Conservation (phyloP, 2,113 vertebrate species). For the Buteo buteo region DNA sequence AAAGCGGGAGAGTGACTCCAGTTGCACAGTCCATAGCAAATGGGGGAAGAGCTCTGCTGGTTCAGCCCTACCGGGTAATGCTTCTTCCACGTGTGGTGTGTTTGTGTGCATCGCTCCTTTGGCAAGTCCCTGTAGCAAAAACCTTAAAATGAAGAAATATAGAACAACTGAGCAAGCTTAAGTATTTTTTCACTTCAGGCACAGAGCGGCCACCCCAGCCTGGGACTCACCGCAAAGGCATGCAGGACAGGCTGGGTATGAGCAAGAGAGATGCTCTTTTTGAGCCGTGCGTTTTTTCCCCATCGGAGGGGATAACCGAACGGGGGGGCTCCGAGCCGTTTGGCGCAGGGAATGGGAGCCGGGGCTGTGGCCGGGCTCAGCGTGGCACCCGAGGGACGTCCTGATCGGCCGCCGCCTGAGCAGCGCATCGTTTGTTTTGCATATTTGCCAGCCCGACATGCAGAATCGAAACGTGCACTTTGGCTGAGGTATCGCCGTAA, state of each 20-base stretch:
- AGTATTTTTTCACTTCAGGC: neutral
- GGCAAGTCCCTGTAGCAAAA: neutral
- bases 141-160: neutral
- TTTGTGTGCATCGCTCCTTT: neutral
- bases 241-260: neutral
- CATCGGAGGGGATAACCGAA: fast-evolving
- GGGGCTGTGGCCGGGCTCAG: neutral
- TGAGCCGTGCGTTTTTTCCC: fast-evolving
- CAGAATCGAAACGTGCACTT: neutral
- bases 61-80: neutral
- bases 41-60: neutral
- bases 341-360: no score
- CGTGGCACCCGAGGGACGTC: fast-evolving
- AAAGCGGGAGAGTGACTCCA: fast-evolving
- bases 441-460: neutral
- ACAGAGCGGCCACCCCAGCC: neutral
- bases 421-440: no score
- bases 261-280: neutral
- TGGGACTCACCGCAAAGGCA: fast-evolving
- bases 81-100: fast-evolving
- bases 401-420: fast-evolving
- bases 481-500: neutral
- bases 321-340: fast-evolving
- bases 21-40: neutral
- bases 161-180: neutral